phyloP scores from a whole-genome alignment of 2,888 invertebrate genomes.

The Catocala fraxini region DNA sequence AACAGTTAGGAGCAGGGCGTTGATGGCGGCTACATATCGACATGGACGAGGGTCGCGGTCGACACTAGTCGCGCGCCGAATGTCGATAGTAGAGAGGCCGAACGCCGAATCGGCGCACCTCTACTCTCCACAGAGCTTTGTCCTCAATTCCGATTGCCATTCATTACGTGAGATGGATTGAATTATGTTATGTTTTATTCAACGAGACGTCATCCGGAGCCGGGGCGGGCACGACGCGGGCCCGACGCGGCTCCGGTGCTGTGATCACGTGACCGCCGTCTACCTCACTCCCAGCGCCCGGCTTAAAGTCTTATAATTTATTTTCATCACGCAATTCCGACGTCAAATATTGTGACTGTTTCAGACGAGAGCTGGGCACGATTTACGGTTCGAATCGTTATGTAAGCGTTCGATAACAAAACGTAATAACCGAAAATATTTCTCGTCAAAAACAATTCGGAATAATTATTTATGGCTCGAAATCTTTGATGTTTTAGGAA shows the following conservation, averaged over 20 bases:
- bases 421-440: no score
- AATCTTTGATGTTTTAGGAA: no score
- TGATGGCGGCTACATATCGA: constrained; percentile 18
- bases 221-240: not conserved
- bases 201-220: constrained; percentile 10
- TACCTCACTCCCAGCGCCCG: no score
- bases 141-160: constrained; percentile 33
- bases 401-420: not conserved
- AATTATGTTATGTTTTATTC: constrained; percentile 41
- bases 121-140: constrained; percentile 14
- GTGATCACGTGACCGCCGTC: no score
- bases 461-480: no score
- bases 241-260: not conserved
- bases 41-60: constrained; percentile 12
- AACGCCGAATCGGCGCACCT: constrained; percentile 5
- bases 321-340: constrained; percentile 12
- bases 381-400: constrained; percentile 5
- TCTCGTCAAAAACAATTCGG: no score
- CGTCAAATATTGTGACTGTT: constrained; percentile 19
- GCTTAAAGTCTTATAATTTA: constrained; percentile 14
- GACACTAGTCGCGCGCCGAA: constrained; percentile 12
- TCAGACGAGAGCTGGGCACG: constrained; percentile 2
- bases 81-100: constrained; percentile 7
- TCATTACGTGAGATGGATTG: constrained; percentile 38
- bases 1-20: constrained; percentile 13